Evolutionary conservation across 2,113 vertebrate species (phyloP), one percentile per base, ranked within the genome.

Genomic region (Microcebus lehilahytsara): DNA sequence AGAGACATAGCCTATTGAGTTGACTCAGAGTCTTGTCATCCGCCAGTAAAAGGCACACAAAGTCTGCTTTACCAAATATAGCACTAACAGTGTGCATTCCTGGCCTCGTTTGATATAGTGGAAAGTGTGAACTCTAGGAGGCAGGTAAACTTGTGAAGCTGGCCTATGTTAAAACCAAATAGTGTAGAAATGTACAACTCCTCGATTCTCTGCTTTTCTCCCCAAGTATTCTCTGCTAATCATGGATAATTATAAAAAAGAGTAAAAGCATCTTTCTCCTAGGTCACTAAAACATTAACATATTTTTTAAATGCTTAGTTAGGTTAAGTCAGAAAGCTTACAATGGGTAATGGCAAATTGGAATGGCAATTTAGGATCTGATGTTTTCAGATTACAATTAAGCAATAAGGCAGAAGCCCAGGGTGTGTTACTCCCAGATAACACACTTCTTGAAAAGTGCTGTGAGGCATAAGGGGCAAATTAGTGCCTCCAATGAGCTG

Each of bases 341-440:
- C 30, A 56, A 95, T 46, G 46, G 86, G 20, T 94, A 86, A 98
- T 27, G 0, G 75, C 77, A 88, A 97, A 94, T 97, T 56, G 89
- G 86, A 93, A 96, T 83, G 53, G 89, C 97, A 98, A 84, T 98
- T 95, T 96, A 89, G 94, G 95, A 97, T 97, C 56, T 96, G 97
- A 98, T 95, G 53, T 91, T 95, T 98, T 96, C 67, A 90, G 96
- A 95, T 98, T 98, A 89, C 95, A 98, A 98, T 98, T 98, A 98
- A 98, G 81, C 96, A 98, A 95, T 89, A 97, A 98, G 96, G 97
- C 97, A 95, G 83, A 96, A 98, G 96, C 96, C 62, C 97, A 97
- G 71, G 95, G 53, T 98, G 96, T 98, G 98, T 89, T 98, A 87
- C 93, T 97, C 95, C 19, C 96, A 98, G 98, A 98, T 99, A 98